Conservation (phyloP, 2,113 vertebrate species). For the Ceuthmochares aereus region DNA sequence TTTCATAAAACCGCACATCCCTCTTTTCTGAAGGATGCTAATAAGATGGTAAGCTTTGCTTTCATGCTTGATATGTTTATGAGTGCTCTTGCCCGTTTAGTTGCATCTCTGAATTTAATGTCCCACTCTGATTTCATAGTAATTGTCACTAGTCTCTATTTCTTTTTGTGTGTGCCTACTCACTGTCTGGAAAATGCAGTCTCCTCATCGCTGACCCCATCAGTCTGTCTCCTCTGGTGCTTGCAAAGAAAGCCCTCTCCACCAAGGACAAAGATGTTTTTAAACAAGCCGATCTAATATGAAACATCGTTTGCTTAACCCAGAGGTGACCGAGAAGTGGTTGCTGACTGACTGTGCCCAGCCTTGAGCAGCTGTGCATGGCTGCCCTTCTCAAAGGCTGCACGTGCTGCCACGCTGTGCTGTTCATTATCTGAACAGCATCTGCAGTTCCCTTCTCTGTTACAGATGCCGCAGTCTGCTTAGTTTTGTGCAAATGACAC, state of each 20-base stretch:
- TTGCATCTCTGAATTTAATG: slow-evolving; percentile 37
- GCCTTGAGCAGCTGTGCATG: slow-evolving; percentile 9
- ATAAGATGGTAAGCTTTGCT: slow-evolving; percentile 61
- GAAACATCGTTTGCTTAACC: slow-evolving; percentile 55
- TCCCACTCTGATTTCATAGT: slow-evolving; percentile 46
- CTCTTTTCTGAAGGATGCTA: slow-evolving; percentile 55
- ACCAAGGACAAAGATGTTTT: slow-evolving; percentile 61
- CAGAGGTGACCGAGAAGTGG: background rate
- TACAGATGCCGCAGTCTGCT: slow-evolving; percentile 61
- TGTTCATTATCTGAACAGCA: slow-evolving; percentile 51
- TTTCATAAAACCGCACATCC: slow-evolving; percentile 64
- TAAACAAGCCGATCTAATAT: slow-evolving; percentile 39
- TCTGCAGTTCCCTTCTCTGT: slow-evolving; percentile 51
- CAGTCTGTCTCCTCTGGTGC: slow-evolving; percentile 45
- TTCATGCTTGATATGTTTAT: slow-evolving; percentile 56
- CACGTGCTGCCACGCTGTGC: background rate
- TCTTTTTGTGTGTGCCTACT: background rate
- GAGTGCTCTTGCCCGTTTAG: slow-evolving; percentile 48
- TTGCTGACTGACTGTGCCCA: slow-evolving; percentile 14
- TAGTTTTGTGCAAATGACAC: slow-evolving; percentile 34
- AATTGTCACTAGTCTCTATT: slow-evolving; percentile 42
- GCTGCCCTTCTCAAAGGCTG: slow-evolving; percentile 45
- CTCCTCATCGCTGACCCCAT: slow-evolving; percentile 58
- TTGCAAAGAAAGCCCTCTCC: slow-evolving; percentile 37
- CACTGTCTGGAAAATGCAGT: slow-evolving; percentile 41